Evolutionary conservation across 2,797 vertebrate species (phyloP).

Genomic region (Molossus alvarezi): DNA sequence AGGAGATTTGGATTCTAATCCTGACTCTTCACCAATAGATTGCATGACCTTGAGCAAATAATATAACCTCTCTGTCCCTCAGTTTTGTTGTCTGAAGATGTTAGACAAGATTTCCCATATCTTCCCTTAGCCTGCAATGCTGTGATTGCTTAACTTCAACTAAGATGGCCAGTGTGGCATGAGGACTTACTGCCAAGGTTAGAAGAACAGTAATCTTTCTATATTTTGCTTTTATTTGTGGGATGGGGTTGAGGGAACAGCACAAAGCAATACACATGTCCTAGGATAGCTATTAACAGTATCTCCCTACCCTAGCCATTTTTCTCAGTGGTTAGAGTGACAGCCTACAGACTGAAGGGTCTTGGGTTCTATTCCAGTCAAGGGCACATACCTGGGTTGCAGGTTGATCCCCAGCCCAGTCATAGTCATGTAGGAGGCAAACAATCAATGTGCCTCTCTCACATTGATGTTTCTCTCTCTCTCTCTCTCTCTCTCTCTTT

Average conservation of each 20-base stretch:
- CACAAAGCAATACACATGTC: neutral
- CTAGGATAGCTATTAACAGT: neutral
- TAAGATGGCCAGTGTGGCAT: neutral
- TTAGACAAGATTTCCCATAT: constrained; percentile 20
- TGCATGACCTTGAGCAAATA: neutral
- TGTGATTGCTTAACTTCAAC: neutral
- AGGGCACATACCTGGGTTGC: too few relatives aligned
- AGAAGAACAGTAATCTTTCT: constrained; percentile 3
- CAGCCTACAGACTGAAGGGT: too few relatives aligned
- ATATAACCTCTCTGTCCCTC: neutral
- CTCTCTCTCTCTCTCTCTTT: too few relatives aligned
- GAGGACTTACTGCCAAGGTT: neutral
- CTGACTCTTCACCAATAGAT: neutral
- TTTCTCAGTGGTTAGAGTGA: too few relatives aligned
- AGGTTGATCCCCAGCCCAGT: too few relatives aligned
- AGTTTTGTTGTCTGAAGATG: constrained; percentile 59
- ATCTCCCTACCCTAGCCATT: too few relatives aligned
- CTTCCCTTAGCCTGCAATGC: constrained; percentile 8
- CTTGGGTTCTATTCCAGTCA: too few relatives aligned
- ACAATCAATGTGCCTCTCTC: too few relatives aligned
- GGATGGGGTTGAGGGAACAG: neutral
- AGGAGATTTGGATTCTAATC: constrained; percentile 32
- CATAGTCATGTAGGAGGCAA: too few relatives aligned
- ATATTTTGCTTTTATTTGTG: neutral
- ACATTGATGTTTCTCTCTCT: too few relatives aligned